Evolutionary conservation across 2,888 invertebrate species (phyloP), one percentile per base, ranked within the genome.

Genomic region (Pammene fasciana): DNA sequence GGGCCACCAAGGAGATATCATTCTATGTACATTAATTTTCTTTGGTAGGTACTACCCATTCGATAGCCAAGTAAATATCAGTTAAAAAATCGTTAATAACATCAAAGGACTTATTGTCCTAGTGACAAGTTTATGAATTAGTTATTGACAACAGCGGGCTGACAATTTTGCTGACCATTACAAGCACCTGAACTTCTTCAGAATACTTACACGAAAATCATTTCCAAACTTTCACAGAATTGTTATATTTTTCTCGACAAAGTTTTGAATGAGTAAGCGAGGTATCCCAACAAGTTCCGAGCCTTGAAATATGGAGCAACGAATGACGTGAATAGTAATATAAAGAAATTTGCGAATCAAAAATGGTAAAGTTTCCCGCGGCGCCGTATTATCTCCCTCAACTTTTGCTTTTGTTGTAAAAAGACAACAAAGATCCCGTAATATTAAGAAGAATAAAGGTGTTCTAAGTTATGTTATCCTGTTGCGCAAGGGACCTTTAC

Each of bases 251-350:
- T 70, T 59, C 65, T 52, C 56, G 62, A 18, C 62, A 65, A 73
- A 72, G 61, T 66, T 74, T 71, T 65, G 68, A 70, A 73, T 71
- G 72, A 71, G 73, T 70, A 65, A 36, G 61, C 61, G 71, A 64
- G 59, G 60, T 61, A 48, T 68, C 62, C 18, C 60, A 60, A 59
- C 68, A 68, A 68, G 65, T 65, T 68, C n/a, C 62, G 64, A 71
- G 67, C 70, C 67, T 68, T 64, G 71, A 71, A 72, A 72, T 71
- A 73, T 68, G 66, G 72, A 66, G 55, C 62, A 48, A 68, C 61
- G 66, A 70, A 67, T 70, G 68, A 67, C 54, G 64, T 71, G 72
- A 72, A 72, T 71, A 71, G 70, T 72, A 70, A 74, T 74, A 71
- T 66, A 71, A 67, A 67, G 67, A 73, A 70, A 70, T 72, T 62